phyloP scores from a whole-genome alignment of 2,888 invertebrate genomes.

The Amblyjoppa fuscipennis region DNA sequence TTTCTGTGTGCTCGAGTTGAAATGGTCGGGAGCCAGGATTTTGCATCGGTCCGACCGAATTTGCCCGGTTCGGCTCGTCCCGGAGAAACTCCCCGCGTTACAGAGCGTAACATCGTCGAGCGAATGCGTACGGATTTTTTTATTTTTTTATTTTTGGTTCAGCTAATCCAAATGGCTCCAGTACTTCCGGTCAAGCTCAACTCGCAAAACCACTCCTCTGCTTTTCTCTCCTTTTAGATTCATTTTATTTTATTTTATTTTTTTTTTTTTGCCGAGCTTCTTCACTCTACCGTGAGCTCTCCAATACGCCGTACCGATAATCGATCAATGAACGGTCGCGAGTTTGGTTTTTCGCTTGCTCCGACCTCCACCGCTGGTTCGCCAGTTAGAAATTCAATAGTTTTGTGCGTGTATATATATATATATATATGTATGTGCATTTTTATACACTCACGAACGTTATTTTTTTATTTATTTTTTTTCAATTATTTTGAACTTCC shows the following conservation, averaged over 20 bases:
- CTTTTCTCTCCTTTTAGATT: constrained; percentile 4
- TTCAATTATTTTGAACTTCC: too few relatives aligned
- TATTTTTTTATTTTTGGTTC: constrained; percentile 36
- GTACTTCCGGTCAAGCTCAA: constrained; percentile 54
- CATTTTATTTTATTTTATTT: too few relatives aligned
- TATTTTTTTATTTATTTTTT: background rate
- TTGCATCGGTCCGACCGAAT: constrained; percentile 26
- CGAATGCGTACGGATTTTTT: constrained; percentile 41
- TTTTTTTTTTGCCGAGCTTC: background rate
- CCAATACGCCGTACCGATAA: constrained; percentile 7
- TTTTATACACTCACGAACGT: background rate
- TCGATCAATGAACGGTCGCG: constrained; percentile 33
- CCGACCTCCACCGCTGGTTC: background rate
- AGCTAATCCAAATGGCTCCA: constrained; percentile 49
- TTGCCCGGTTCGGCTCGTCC: constrained; percentile 13
- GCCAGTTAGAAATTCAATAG: constrained; percentile 4
- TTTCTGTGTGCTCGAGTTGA: background rate
- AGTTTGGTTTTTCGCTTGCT: constrained; percentile 4
- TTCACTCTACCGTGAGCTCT: constrained; percentile 8
- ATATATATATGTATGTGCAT: background rate
- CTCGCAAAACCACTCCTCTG: background rate
- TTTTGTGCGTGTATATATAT: background rate
- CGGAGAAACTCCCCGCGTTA: constrained; percentile 16
- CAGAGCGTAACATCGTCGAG: constrained; percentile 33
- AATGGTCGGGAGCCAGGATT: background rate